Conservation (phyloP, 1,140 invertebrate genomes). For the Drosophila arizonae region DNA sequence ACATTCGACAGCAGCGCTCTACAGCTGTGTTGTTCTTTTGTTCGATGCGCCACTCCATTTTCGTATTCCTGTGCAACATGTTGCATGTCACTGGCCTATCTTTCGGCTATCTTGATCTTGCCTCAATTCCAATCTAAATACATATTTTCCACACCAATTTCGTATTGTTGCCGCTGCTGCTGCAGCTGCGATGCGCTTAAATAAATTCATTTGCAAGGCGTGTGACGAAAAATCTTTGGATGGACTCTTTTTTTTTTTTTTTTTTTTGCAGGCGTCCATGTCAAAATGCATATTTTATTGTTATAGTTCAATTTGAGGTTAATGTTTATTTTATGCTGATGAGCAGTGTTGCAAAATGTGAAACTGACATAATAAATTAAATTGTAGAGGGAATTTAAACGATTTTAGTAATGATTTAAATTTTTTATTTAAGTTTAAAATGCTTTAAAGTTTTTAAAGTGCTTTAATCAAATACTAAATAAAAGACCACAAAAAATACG, state of each 20-base stretch:
- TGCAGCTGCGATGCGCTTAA: slow-evolving; percentile 35
- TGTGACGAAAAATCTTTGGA: slow-evolving; percentile 12
- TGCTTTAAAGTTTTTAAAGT: no score
- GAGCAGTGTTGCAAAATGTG: background rate
- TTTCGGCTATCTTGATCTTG: slow-evolving; percentile 67
- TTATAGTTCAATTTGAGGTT: slow-evolving; percentile 8
- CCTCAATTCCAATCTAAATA: slow-evolving; percentile 54
- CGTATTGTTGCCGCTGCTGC: slow-evolving; percentile 34
- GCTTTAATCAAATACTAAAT: no score
- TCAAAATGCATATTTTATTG: slow-evolving; percentile 10
- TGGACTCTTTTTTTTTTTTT: slow-evolving; percentile 5
- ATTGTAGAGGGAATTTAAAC: background rate
- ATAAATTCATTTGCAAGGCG: slow-evolving; percentile 33
- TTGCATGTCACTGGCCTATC: slow-evolving; percentile 35
- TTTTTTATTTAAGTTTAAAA: no score
- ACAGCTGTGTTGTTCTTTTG: slow-evolving; percentile 27
- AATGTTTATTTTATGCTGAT: slow-evolving; percentile 3
- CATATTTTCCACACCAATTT: slow-evolving; percentile 23
- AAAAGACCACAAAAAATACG: no score
- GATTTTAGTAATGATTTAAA: background rate
- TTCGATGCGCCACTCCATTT: slow-evolving; percentile 15
- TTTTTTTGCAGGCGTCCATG: background rate
- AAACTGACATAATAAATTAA: background rate
- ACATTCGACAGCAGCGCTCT: slow-evolving; percentile 24
- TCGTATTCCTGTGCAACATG: slow-evolving; percentile 28